Base-by-base conservation (phyloP, 2,113 vertebrate species). In the Nothocercus julius region DNA sequence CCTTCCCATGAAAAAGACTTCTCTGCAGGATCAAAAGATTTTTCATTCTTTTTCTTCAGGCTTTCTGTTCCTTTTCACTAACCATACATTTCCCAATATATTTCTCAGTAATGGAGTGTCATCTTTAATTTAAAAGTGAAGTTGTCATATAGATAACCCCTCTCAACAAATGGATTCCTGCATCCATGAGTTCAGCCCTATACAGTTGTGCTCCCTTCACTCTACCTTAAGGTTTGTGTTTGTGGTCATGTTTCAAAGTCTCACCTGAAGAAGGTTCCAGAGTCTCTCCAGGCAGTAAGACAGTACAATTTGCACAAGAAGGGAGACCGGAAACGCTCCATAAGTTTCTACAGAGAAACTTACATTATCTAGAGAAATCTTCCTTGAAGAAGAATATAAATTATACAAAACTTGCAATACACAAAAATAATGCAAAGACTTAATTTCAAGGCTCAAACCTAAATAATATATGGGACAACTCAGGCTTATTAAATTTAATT, bases 311-410 rank as follows among this genome's bases (percentile, higher is more conserved):
- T 44, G 28, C 49, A n/a, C 13, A 58, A 36, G 36, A 11, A 32
- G 17, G 68, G 17, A 66, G 3, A 19, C 6, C 6, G 42, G 6
- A 53, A 32, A 1, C 49, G 10, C 14, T 54, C 8, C 6, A 0
- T 5, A 30, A 3, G 10, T 40, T 82, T 47, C 44, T 56, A 18
- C 49, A 62, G 62, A 88, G 28, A 21, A 49, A 8, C 1, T 44
- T 44, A 44, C 16, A 16, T 17, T 13, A 53, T 8, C 32, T 59
- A 27, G 11, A 61, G 17, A 62, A 19, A 70, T 56, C 8, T 2
- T 38, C 8, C 59, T 12, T 81, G 36, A 45, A 81, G n/a, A 58
- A 36, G 3, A 5, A 44, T 5, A 4, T 6, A 44, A n/a, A n/a
- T 25, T 16, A 32, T 1, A 8, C 5, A 59, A 34, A 32, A 67